Conservation (phyloP, 2,113 vertebrate genomes). For the Laterallus jamaicensis region DNA sequence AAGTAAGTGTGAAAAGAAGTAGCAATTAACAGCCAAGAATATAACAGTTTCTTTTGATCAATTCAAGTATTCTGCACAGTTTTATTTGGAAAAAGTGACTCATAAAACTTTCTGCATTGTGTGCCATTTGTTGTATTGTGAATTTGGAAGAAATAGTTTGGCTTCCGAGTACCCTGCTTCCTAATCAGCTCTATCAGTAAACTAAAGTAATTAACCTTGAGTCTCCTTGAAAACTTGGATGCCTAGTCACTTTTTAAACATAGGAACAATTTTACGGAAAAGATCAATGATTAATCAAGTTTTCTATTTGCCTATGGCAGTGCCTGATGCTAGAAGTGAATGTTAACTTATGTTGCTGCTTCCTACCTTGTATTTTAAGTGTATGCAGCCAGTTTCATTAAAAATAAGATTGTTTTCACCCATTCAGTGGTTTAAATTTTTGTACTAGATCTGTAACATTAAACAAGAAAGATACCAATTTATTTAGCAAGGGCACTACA, state of each 20-base stretch:
- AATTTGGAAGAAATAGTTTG: constrained; percentile 10
- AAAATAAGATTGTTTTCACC: not conserved
- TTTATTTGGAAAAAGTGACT: constrained; percentile 8
- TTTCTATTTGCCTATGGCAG: not conserved
- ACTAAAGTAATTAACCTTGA: constrained; percentile 26
- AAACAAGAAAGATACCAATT: not conserved
- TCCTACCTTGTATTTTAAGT: not conserved
- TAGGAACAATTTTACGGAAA: not conserved
- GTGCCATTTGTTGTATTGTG: not conserved
- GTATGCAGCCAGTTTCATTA: not conserved
- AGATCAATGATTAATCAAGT: constrained; percentile 40
- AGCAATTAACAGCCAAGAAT: not conserved
- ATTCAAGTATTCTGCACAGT: not conserved
- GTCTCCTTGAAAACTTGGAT: not conserved
- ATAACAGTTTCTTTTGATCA: not conserved
- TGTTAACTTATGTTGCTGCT: not conserved
- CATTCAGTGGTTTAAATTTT: not conserved
- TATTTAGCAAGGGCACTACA: not conserved
- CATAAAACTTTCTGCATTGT: not conserved
- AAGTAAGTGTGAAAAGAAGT: not conserved
- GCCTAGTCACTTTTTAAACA: not conserved
- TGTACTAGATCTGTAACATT: not conserved
- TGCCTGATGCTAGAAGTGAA: not conserved
- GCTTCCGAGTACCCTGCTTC: not conserved
- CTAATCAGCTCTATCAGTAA: constrained; percentile 7